Evolutionary conservation across 2,888 invertebrate genomes (phyloP), one percentile per base, ranked within the genome.

Genomic region (Mesochorus sp.): DNA sequence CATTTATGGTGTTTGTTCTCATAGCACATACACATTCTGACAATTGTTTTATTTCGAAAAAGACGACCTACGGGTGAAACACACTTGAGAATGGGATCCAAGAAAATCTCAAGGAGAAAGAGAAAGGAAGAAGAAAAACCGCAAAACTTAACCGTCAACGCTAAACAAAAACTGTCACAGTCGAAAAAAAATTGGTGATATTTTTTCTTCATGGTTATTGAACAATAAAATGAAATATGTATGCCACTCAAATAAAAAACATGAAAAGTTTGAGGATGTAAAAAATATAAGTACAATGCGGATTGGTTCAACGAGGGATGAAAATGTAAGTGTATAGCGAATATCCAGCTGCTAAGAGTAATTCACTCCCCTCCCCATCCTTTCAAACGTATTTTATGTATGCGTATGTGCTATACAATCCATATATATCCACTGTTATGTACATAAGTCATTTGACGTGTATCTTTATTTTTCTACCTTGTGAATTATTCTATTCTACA

Each of bases 1-100:
- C 70, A 59, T 76, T 71, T 77, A 71, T 73, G 74, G 59, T 74
- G 73, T 80, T 80, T 76, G 76, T 62, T 44, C 73, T 42, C 34
- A 42, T 57, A 49, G 42, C 42, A 42, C 53, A 28, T 70, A 51
- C 55, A 51, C 61, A 12, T 12, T 31, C 17, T 39, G 37, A 61
- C 72, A 68, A 76, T 74, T 66, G 74, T 70, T 73, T 71, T 47
- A 79, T 74, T 75, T 70, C 49, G 34, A 66, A 75, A 80, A 75
- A 76, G 75, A 79, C 72, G 68, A 44, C 49, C 57, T 31, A 77
- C 55, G 66, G 62, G 37, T 59, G 59, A 64, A 73, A 64, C 47
- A 17, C 59, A 34, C 73, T 64, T 59, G 49, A 31, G 55, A 53
- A 37, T 37, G 61, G 31, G 68, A 64, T 42, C 62, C 62, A 34